Evolutionary conservation across 53 echinoderm and acorn worm genomes (phyloP).

Genomic region (Echinarachnius parma): DNA sequence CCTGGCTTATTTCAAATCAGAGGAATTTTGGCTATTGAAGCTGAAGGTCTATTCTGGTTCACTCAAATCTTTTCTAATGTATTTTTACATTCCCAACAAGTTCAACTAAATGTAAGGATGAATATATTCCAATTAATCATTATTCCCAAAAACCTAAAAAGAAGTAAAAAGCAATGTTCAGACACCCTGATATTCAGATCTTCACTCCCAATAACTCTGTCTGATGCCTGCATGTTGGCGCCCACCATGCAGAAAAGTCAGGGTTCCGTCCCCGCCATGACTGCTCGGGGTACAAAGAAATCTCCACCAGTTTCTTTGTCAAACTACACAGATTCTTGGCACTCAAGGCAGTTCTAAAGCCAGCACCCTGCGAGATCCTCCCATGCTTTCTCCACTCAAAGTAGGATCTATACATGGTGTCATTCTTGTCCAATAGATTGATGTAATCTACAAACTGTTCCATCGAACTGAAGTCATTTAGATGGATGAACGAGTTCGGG

Average conservation of each 20-base stretch:
- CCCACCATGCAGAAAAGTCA: conserved; percentile 60
- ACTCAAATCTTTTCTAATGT: too few relatives aligned
- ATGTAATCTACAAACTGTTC: conserved; percentile 61
- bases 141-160: too few relatives aligned
- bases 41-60: too few relatives aligned
- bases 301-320: conserved; percentile 38
- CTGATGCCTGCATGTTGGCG: conserved; percentile 29
- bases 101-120: too few relatives aligned
- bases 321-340: conserved; percentile 49
- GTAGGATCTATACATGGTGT: conserved; percentile 48
- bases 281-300: conserved; percentile 41
- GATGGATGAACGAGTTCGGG: conserved; percentile 60
- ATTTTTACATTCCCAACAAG: too few relatives aligned
- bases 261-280: conserved; percentile 56
- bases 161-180: too few relatives aligned
- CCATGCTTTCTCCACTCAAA: conserved; percentile 51
- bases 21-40: too few relatives aligned
- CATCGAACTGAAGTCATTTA: conserved; percentile 55
- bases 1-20: too few relatives aligned
- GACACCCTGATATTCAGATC: too few relatives aligned
- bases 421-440: conserved; percentile 44
- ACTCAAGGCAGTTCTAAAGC: conserved; percentile 53
- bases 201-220: conserved; percentile 40
- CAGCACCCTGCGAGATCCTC: conserved; percentile 39
- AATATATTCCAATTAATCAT: too few relatives aligned